Percentiles rank a stretch among this genome's conserved stretches.
Conservation (phyloP, 2,888 invertebrate genomes). For the Ernsta delagoae region DNA sequence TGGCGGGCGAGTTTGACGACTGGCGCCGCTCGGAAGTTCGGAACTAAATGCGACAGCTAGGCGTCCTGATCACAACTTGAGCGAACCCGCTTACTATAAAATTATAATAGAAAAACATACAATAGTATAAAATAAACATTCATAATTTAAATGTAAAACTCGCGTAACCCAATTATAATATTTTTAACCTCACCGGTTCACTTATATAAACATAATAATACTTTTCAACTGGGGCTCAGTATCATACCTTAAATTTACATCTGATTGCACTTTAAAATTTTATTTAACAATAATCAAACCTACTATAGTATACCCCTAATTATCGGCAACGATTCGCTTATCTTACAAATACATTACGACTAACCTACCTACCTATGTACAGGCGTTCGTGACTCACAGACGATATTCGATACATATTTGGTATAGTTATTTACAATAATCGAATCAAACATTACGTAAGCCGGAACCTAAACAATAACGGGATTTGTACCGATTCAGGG, state of each 20-base stretch:
- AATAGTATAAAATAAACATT: slow-evolving; percentile 79
- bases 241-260: slow-evolving; percentile 78
- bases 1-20: neutral
- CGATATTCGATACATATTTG: slow-evolving; percentile 76
- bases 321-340: slow-evolving; percentile 60
- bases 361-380: slow-evolving; percentile 73
- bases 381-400: slow-evolving; percentile 56
- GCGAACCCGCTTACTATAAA: slow-evolving; percentile 66
- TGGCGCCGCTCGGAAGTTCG: slow-evolving; percentile 9
- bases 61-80: slow-evolving; percentile 60
- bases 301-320: slow-evolving; percentile 52
- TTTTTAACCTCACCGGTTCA: slow-evolving; percentile 81
- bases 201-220: slow-evolving; percentile 82
- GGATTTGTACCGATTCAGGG: slow-evolving; percentile 78
- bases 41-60: slow-evolving; percentile 29
- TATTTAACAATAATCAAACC: slow-evolving; percentile 76
- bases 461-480: slow-evolving; percentile 73
- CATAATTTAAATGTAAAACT: slow-evolving; percentile 81
- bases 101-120: slow-evolving; percentile 72
- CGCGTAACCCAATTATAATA: slow-evolving; percentile 82
- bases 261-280: slow-evolving; percentile 81
- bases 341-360: slow-evolving; percentile 58
- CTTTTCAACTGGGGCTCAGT: slow-evolving; percentile 80
- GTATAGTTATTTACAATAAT: slow-evolving; percentile 82
- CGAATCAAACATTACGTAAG: slow-evolving; percentile 61